Conservation (phyloP, 1,140 invertebrate genomes). For the Triops longicaudatus region DNA sequence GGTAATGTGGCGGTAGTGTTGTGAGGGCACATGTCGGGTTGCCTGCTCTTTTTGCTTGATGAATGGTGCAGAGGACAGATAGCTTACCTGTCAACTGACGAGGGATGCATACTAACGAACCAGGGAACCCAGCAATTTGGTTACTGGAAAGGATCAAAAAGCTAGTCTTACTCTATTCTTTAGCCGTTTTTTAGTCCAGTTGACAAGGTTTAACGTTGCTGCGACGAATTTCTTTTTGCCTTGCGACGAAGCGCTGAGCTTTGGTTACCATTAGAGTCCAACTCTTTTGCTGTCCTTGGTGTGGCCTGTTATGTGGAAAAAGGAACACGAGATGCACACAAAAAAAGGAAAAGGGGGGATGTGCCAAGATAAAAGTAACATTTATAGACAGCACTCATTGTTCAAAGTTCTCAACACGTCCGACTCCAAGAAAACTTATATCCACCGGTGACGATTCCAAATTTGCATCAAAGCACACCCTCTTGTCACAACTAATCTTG, state of each 20-base stretch:
- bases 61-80: constrained; percentile 6
- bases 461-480: background rate
- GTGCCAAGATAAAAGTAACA: background rate
- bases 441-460: background rate
- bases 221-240: background rate
- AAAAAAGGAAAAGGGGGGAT: background rate
- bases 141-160: background rate
- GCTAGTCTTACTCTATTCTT: background rate
- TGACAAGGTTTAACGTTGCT: constrained; percentile 11
- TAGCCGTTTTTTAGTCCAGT: background rate
- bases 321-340: background rate
- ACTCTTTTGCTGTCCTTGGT: background rate
- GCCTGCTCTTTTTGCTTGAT: background rate
- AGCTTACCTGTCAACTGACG: constrained; percentile 11
- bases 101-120: background rate
- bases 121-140: constrained; percentile 3
- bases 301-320: background rate
- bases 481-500: background rate
- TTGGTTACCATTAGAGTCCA: background rate
- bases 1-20: constrained; percentile 14
- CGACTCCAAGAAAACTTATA: background rate
- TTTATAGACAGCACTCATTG: constrained; percentile 8
- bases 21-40: background rate
- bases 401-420: constrained; percentile 15
- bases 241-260: background rate